phyloP scores from a whole-genome alignment of 2,797 vertebrate species.

The Mormyrops boulengeri region DNA sequence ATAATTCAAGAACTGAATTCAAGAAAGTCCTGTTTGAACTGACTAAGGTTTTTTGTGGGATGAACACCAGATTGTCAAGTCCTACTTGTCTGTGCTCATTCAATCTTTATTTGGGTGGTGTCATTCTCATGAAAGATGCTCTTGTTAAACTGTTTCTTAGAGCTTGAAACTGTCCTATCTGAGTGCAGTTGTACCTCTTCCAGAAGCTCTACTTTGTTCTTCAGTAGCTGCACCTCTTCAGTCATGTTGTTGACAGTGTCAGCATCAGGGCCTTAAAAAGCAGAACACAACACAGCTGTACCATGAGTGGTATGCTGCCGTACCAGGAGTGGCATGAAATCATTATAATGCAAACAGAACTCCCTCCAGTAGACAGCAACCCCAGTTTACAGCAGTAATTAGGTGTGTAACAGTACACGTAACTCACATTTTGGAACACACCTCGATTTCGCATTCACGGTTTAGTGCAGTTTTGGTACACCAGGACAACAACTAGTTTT shows the following conservation, averaged over 20 bases:
- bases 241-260: neutral
- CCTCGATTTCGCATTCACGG: neutral
- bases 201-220: constrained; percentile 10
- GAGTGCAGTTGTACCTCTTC: constrained; percentile 13
- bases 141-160: neutral
- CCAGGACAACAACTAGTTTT: neutral
- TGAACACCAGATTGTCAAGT: neutral
- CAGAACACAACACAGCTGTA: neutral
- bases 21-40: neutral
- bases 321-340: neutral
- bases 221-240: constrained; percentile 5
- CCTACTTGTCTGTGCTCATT: neutral
- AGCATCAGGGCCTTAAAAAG: neutral
- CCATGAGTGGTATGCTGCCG: neutral
- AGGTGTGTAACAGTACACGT: neutral
- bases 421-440: neutral
- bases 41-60: neutral
- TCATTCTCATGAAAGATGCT: neutral
- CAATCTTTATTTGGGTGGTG: neutral
- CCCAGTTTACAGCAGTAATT: neutral
- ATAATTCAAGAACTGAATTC: neutral
- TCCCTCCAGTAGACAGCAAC: neutral
- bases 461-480: neutral
- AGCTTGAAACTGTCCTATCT: neutral
- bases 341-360: neutral